phyloP scores from a whole-genome alignment of 2,113 vertebrate genomes.

The Gasterosteus nipponicus region DNA sequence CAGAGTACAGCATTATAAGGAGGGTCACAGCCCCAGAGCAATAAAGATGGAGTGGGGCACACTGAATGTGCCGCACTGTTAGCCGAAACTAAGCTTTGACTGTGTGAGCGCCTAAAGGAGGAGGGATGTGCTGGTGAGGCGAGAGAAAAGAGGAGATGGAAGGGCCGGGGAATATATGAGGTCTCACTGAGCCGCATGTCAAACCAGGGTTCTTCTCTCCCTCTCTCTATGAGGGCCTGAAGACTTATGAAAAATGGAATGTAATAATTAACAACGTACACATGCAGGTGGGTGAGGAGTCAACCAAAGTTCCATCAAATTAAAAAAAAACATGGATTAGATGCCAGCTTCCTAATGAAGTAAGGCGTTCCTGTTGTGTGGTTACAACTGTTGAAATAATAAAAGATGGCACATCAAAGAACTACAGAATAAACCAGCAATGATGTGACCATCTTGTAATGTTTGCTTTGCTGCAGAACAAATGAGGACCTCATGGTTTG shows the following conservation, averaged over 20 bases:
- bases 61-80: constrained; percentile 60
- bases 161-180: constrained; percentile 59
- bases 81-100: neutral
- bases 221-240: neutral
- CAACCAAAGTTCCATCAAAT: constrained; percentile 47
- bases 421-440: constrained; percentile 8
- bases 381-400: neutral
- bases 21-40: constrained; percentile 49
- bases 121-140: constrained; percentile 28
- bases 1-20: constrained; percentile 31
- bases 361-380: neutral
- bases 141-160: constrained; percentile 38
- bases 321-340: constrained; percentile 40
- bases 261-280: constrained; percentile 63
- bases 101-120: constrained; percentile 15
- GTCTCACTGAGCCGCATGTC: constrained; percentile 58
- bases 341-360: constrained; percentile 42
- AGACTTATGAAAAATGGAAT: constrained; percentile 46
- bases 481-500: no score
- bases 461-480: no score
- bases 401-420: constrained; percentile 11
- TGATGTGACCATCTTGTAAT: constrained; percentile 7
- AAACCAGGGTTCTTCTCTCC: constrained; percentile 42
- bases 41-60: constrained; percentile 27
- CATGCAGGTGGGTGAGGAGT: constrained; percentile 62